Percentiles rank a stretch among this genome's conserved stretches.
Conservation (phyloP, 2,797 vertebrate genomes). For the Xyrichtys novacula region DNA sequence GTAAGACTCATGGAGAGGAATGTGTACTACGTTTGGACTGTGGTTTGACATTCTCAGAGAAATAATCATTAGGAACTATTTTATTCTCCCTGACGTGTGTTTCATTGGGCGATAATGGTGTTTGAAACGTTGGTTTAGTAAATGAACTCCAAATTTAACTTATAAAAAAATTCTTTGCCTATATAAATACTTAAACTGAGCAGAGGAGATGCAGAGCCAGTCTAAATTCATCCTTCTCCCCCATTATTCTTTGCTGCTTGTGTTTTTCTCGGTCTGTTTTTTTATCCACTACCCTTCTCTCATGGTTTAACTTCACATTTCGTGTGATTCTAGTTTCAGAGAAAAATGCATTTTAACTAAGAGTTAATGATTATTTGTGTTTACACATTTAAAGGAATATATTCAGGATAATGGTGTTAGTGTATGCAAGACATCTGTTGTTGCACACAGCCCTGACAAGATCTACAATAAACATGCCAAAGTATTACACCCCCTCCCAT, state of each 20-base stretch:
- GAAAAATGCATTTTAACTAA: constrained; percentile 7
- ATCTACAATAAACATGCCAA: constrained; percentile 79
- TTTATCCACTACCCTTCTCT: background rate
- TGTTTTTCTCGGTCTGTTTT: background rate
- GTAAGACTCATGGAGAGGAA: constrained; percentile 49
- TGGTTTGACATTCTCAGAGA: constrained; percentile 61
- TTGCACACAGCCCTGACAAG: constrained; percentile 67
- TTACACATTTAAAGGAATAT: constrained; percentile 47
- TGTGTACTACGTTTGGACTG: constrained; percentile 5
- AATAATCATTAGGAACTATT: constrained; percentile 52
- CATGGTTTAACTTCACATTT: background rate
- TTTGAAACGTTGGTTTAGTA: constrained; percentile 27
- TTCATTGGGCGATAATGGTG: constrained; percentile 55
- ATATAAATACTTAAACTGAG: constrained; percentile 10
- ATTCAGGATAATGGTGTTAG: constrained; percentile 54
- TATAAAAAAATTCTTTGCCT: constrained; percentile 20
- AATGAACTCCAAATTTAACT: constrained; percentile 35
- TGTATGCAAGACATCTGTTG: constrained; percentile 74
- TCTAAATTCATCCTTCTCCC: background rate
- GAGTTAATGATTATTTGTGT: constrained; percentile 42
- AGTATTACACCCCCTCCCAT: constrained; percentile 70
- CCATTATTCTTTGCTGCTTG: background rate
- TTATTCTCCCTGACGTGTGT: constrained; percentile 52
- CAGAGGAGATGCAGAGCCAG: constrained; percentile 3
- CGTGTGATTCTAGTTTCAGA: background rate